Base-by-base conservation (phyloP, 2,888 invertebrate species). In the Acanthosoma haemorrhoidale region DNA sequence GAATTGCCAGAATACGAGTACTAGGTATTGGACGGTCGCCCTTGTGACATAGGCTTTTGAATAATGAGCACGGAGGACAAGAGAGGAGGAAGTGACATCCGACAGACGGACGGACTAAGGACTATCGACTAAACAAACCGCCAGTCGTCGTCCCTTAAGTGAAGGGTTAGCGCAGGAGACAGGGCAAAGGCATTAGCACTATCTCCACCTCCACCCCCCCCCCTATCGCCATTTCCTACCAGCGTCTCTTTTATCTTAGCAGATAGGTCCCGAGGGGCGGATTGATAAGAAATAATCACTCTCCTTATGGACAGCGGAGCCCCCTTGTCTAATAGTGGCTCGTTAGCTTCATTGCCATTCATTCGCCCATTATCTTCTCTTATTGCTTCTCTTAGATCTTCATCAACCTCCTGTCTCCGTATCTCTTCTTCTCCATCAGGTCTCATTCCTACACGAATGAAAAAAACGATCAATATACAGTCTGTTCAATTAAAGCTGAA, bases 201-300 rank as follows among this genome's bases (percentile, higher is more conserved):
- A 51, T 51, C 51, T 51, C 51, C 13, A 25, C n/a, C n/a, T n/a
- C n/a, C n/a, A n/a, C n/a, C n/a, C n/a, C n/a, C n/a, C n/a, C n/a
- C 51, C 51, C 51, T 51, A 25, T n/a, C n/a, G n/a, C 29, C 51
- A 51, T 51, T 51, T 51, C 51, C 51, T 51, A 21, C 18, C 51
- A 25, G 51, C 25, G n/a, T n/a, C 51, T 51, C 51, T 51, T 51
- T 51, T 51, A 51, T 51, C 51, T 51, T 25, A 21, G 25, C 25
- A 21, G 13, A 51, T 51, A 25, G 51, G 25, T 51, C 51, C 51
- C 51, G 25, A 29, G 41, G 25, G 64, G 39, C 38, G 64, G 64
- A 64, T 64, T 64, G 64, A 64, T 64, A 64, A 64, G 64, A 64
- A 64, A 64, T 64, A 64, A 64, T 64, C 64, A 64, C 64, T n/a